Conservation (phyloP, 2,113 vertebrate species). For the Nasalis larvatus region DNA sequence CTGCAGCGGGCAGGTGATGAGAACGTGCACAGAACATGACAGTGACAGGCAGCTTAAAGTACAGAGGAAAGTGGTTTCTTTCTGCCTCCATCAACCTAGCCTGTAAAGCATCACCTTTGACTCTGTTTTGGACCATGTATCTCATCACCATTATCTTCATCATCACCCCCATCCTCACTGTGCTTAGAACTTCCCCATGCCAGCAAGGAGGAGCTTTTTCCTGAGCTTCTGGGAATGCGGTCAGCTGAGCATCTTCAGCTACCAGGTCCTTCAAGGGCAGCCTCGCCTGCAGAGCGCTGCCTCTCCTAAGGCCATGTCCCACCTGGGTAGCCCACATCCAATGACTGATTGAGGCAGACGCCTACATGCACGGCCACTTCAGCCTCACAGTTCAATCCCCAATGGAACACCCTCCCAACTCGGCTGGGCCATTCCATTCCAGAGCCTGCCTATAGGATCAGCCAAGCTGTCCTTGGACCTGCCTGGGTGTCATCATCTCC, state of each 20-base stretch:
- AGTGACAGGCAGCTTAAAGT: not conserved
- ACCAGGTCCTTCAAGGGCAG: not conserved
- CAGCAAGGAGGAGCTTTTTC: not conserved
- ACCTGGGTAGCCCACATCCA: too few relatives aligned
- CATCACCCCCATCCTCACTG: not conserved
- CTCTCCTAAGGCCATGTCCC: not conserved
- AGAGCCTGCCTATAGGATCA: not conserved
- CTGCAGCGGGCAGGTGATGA: not conserved
- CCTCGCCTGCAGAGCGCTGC: not conserved
- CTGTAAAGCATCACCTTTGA: not conserved
- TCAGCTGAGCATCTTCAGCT: not conserved
- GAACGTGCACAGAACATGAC: not conserved
- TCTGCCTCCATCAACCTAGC: not conserved
- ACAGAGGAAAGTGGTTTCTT: not conserved
- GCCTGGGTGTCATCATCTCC: not conserved
- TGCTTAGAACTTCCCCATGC: not conserved
- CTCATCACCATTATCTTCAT: not conserved
- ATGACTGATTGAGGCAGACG: accelerated
- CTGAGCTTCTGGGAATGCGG: accelerated
- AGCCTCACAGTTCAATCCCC: not conserved
- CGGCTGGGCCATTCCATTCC: not conserved
- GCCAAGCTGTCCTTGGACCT: too few relatives aligned
- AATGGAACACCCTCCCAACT: too few relatives aligned
- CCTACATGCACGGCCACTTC: accelerated
- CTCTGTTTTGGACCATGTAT: not conserved